phyloP scores from a whole-genome alignment of 2,797 vertebrate species.

The Microctenopoma lineatum region DNA sequence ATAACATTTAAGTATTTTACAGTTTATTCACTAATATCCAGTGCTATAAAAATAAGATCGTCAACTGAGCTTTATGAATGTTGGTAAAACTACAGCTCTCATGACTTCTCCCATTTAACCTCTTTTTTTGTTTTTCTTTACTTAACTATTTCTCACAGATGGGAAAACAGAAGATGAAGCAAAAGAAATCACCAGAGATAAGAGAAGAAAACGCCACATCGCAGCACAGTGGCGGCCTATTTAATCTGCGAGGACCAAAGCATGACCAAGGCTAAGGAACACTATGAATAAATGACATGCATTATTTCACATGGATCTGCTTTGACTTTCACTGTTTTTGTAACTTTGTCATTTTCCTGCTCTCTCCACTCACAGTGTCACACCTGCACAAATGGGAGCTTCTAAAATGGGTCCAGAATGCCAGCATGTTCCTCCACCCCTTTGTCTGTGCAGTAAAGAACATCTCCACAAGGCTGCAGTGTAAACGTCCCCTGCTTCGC shows the following conservation, averaged over 20 bases:
- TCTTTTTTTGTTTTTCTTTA: constrained; percentile 23
- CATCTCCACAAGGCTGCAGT: constrained; percentile 52
- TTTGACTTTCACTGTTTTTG: constrained; percentile 63
- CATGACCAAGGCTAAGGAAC: constrained; percentile 66
- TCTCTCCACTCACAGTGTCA: constrained; percentile 44
- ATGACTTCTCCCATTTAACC: constrained; percentile 28
- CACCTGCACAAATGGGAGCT: constrained; percentile 52
- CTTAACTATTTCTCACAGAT: constrained; percentile 48
- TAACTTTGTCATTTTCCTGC: constrained; percentile 56
- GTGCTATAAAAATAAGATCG: constrained; percentile 23
- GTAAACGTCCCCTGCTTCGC: constrained; percentile 64
- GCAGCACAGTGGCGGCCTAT: constrained; percentile 52
- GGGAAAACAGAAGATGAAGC: constrained; percentile 32
- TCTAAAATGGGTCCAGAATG: constrained; percentile 60
- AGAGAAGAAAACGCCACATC: constrained; percentile 52
- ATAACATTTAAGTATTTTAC: constrained; percentile 25
- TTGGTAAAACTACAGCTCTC: constrained; percentile 6
- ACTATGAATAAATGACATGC: constrained; percentile 80
- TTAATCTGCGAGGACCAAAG: constrained; percentile 68
- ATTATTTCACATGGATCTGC: constrained; percentile 70
- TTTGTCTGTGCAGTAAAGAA: constrained; percentile 59
- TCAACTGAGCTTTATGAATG: constrained; percentile 28
- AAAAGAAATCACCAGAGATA: constrained; percentile 40
- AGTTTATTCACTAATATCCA: constrained; percentile 46
- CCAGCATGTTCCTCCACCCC: constrained; percentile 53